These are phyloP conservation scores for Spilarctia lutea DNA, from an alignment of 2,888 invertebrate species.

Conservation along the genomic window DNA sequence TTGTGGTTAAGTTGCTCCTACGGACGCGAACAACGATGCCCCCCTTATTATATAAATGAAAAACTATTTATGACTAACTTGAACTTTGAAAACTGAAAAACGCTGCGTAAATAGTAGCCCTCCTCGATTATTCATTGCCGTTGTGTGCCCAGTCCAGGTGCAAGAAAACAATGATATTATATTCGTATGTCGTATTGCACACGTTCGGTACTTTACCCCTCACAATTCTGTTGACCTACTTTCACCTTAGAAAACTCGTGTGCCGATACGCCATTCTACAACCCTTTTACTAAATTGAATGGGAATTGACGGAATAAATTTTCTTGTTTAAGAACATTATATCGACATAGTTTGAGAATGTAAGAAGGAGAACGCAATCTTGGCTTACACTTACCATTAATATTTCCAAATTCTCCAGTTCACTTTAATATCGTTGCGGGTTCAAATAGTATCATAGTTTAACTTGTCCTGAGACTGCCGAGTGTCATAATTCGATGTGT, in stretches of 20 bases:
- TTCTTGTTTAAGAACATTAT: neutral
- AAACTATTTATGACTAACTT: neutral
- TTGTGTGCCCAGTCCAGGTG: slow-evolving; percentile 19
- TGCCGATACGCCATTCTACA: slow-evolving; percentile 2
- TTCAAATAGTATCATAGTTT: too few species aligned
- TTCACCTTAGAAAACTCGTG: slow-evolving; percentile 5
- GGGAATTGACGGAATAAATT: neutral
- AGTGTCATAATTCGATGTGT: neutral
- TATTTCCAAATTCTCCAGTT: neutral
- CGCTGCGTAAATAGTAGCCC: neutral
- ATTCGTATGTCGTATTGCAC: slow-evolving; percentile 1
- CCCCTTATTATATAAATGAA: neutral
- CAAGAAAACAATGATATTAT: slow-evolving; percentile 6
- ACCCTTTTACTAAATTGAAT: neutral
- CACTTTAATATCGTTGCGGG: neutral
- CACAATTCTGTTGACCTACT: slow-evolving; percentile 18
- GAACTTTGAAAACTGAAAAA: neutral
- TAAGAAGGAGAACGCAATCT: neutral
- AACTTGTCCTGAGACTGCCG: too few species aligned
- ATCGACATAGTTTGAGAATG: neutral
- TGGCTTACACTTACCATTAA: neutral
- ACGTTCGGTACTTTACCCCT: slow-evolving; percentile 14
- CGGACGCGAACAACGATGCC: too few species aligned
- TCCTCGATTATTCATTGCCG: neutral
- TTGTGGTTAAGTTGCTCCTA: too few species aligned